phyloP scores from a whole-genome alignment of 2,888 invertebrate species.

The Ptilodon capucinus region DNA sequence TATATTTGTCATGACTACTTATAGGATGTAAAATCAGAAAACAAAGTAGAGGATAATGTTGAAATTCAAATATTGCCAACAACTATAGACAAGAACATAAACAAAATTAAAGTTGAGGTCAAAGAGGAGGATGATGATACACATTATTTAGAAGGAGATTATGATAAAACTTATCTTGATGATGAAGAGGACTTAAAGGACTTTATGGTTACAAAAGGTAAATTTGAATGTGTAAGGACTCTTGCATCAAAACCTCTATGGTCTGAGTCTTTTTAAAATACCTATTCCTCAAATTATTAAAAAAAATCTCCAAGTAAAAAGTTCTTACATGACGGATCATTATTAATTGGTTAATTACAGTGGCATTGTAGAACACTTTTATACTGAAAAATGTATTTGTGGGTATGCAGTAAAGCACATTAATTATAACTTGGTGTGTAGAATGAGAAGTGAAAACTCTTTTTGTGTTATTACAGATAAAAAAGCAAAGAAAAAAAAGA shows the following conservation, averaged over 20 bases:
- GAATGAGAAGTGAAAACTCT: too few relatives aligned
- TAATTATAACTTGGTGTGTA: too few relatives aligned
- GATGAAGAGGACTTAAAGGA: conserved; percentile 5
- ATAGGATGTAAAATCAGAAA: conserved; percentile 28
- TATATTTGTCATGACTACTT: conserved; percentile 7
- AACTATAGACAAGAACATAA: conserved; percentile 1
- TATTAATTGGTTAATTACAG: too few relatives aligned
- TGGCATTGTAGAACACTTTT: too few relatives aligned
- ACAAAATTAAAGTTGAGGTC: conserved; percentile 25
- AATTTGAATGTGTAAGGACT: not conserved
- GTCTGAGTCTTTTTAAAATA: too few relatives aligned
- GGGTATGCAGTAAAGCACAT: too few relatives aligned
- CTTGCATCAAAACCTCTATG: not conserved
- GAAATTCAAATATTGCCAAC: conserved; percentile 1
- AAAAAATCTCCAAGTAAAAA: too few relatives aligned
- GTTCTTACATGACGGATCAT: too few relatives aligned
- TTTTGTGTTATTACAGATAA: conserved; percentile 14
- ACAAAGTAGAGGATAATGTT: not conserved
- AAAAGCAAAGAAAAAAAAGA: conserved; percentile 11
- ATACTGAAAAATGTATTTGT: too few relatives aligned
- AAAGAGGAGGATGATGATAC: conserved; percentile 14
- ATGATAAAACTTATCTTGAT: conserved; percentile 10
- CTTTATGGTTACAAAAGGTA: conserved; percentile 9
- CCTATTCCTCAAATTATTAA: too few relatives aligned
- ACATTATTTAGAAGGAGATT: conserved; percentile 1